phyloP scores from a whole-genome alignment of 2,888 invertebrate genomes.

The Ecliptopera silaceata region DNA sequence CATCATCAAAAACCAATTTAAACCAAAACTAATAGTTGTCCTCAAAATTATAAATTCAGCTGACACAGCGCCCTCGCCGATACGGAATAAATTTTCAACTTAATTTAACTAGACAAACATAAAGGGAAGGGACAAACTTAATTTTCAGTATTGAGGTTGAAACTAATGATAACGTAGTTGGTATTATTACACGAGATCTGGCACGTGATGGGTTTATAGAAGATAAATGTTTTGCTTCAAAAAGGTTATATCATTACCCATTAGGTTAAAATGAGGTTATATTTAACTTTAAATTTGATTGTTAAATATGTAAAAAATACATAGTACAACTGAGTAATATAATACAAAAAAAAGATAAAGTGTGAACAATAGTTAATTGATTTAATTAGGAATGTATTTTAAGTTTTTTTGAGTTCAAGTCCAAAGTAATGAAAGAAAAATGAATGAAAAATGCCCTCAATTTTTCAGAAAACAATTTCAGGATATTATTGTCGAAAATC shows the following conservation, averaged over 20 bases:
- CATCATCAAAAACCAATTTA: constrained; percentile 69
- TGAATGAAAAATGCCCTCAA: no score
- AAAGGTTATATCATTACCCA: background rate
- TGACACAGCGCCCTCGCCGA: constrained; percentile 73
- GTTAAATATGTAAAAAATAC: no score
- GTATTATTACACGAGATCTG: constrained; percentile 40
- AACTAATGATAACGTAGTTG: constrained; percentile 78
- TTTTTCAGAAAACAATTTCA: no score
- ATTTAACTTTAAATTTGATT: no score
- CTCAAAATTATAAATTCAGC: constrained; percentile 77
- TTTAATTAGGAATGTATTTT: no score
- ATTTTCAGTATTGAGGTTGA: constrained; percentile 76
- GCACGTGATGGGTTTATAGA: constrained; percentile 28
- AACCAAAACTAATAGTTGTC: constrained; percentile 63
- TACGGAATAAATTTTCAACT: constrained; percentile 82
- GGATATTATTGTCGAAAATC: no score
- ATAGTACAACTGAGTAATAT: no score
- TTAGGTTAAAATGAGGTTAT: background rate
- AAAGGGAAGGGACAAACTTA: constrained; percentile 76
- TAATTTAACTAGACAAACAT: constrained; percentile 81
- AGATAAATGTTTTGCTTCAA: background rate
- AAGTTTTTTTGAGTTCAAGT: no score
- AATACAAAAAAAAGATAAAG: no score
- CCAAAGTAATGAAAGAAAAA: no score
- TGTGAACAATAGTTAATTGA: no score